Conservation (phyloP, 2,113 vertebrate species). For the zebrafish (Danio rerio) region GRCz12tu NC_133179.1:6587001-6587500, state of each 20-base stretch:
- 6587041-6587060: slow-evolving; percentile 76
- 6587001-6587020: slow-evolving; percentile 79
- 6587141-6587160: slow-evolving; percentile 64
- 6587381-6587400: slow-evolving; percentile 72
- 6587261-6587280: slow-evolving; percentile 80
- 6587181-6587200: slow-evolving; percentile 77
- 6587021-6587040: slow-evolving; percentile 79
- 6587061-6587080: slow-evolving; percentile 83
- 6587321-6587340: slow-evolving; percentile 75
- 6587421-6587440: slow-evolving; percentile 81
- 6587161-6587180: slow-evolving; percentile 70
- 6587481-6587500: slow-evolving; percentile 75
- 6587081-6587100: slow-evolving; percentile 80
- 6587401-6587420: slow-evolving; percentile 78
- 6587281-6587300: slow-evolving; percentile 70
- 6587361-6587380: slow-evolving; percentile 33
- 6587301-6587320: slow-evolving; percentile 69
- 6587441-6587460: slow-evolving; percentile 75
- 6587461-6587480: slow-evolving; percentile 71
- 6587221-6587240: slow-evolving; percentile 85
- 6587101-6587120: slow-evolving; percentile 79
- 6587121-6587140: slow-evolving; percentile 58
- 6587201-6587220: slow-evolving; percentile 76
- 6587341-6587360: slow-evolving; percentile 76
- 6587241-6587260: slow-evolving; percentile 73